Base-by-base conservation (phyloP, 2,888 invertebrate species). In the Eupithecia inturbata region DNA sequence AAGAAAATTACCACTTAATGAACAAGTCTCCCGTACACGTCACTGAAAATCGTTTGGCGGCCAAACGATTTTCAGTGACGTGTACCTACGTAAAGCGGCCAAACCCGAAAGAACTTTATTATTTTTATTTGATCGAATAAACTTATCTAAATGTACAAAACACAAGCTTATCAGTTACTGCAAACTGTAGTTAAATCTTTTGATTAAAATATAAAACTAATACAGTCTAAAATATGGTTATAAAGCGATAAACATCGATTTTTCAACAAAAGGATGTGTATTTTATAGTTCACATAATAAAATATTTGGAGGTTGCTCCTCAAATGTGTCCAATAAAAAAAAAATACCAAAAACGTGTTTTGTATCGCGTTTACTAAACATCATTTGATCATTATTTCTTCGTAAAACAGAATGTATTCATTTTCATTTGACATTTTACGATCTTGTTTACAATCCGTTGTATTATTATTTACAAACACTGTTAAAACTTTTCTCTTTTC, bases 391-490 rank as follows among this genome's bases (percentile, higher is more conserved):
- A 76, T 77, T 74, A 68, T 77, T 77, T 74, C 75, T 72, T 71
- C 71, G 68, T 77, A 74, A 74, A 73, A 68, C 73, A 74, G 69
- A 75, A 76, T 77, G 77, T 79, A 75, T 78, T 78, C 72, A 78
- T 78, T 80, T 75, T 77, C 75, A 76, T 79, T 79, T 79, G 80
- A 77, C 79, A 78, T 78, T 80, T 80, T 77, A 80, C 80, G 80
- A 79, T 73, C 73, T 78, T 80, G 80, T 82, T 85, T 84, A 85
- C 83, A 83, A 85, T 84, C 79, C 78, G 77, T 77, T 78, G 81
- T 82, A 80, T 79, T 80, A 68, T 79, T 86, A 83, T 86, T 87
- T 87, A 87, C 83, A 87, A 87, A 87, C 83, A 87, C 74, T 77
- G 81, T 81, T 80, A 74, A 77, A 81, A 82, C 73, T 81, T 79